Evolutionary conservation across 1,140 invertebrate species (phyloP).

Genomic region (Maconellicoccus hirsutus): DNA sequence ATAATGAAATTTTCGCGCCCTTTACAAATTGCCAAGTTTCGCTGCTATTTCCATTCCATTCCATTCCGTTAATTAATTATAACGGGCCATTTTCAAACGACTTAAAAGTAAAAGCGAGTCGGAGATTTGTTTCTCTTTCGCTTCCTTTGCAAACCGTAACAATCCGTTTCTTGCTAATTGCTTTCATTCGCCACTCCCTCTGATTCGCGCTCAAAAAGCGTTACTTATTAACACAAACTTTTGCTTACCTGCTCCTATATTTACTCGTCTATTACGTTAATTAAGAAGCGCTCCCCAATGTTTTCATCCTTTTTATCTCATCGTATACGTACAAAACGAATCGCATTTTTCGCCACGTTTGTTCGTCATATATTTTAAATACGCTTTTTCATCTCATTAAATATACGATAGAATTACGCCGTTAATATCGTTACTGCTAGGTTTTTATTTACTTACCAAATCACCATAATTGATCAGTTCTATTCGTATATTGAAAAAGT

Average conservation of each 20-base stretch:
- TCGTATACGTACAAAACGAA: background rate
- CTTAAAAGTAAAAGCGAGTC: conserved; percentile 21
- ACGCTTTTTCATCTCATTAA: too few species aligned
- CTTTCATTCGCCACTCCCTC: conserved; percentile 10
- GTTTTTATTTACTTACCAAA: background rate
- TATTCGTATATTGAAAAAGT: background rate
- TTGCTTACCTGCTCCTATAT: background rate
- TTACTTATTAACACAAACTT: background rate
- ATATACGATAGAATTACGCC: background rate
- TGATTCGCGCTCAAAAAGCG: background rate
- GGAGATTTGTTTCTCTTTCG: conserved; percentile 11
- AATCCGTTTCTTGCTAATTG: conserved; percentile 2
- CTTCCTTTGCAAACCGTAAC: background rate
- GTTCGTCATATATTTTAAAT: background rate
- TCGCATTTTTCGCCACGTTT: background rate
- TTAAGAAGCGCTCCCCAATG: conserved; percentile 6
- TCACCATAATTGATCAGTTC: background rate
- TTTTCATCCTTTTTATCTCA: background rate
- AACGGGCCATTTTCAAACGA: conserved; percentile 20
- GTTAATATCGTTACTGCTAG: too few species aligned
- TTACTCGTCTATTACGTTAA: conserved; percentile 18
- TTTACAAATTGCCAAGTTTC: conserved; percentile 18
- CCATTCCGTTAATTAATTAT: conserved; percentile 18
- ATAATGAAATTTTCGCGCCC: conserved; percentile 21
- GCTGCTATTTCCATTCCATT: conserved; percentile 3